Base-by-base conservation (phyloP, 2,888 invertebrate genomes). In the Trichacis sp. region DNA sequence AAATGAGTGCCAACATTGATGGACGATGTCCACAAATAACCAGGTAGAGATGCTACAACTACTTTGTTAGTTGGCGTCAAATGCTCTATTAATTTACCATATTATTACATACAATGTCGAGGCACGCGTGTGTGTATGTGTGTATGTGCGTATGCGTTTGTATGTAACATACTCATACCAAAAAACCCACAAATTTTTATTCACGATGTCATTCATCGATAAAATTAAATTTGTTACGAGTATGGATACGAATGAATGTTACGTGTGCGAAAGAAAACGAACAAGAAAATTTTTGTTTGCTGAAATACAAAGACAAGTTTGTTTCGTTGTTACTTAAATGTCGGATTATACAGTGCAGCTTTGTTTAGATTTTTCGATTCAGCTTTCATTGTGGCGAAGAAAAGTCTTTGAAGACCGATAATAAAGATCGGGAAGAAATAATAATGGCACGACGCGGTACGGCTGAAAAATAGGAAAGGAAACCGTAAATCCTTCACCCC, bases 31-130 rank as follows among this genome's bases (percentile, higher is more conserved):
- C 40, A 42, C 52, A 57, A 43, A 65, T 49, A 66, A 72, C 56
- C 70, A 72, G 74, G 75, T 73, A 75, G 75, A 75, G 60, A 74
- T 73, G 70, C 65, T 55, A 63, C 68, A 68, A 64, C 68, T 71
- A 69, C 64, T 69, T 66, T 73, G 68, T 73, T 73, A 73, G 70
- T 69, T 71, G 59, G 64, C 57, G 52, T 49, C 48, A 60, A 57
- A 48, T 47, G 59, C 50, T 38, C 48, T 36, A 45, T 54, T 46
- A 38, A 49, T 36, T 30, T 33, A 40, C 14, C 40, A 15, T 38
- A 36, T 49, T 48, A 48, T 17, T 52, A 15, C 24, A 42, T 14
- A 51, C 18, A 47, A 50, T 40, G 30, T 51, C 24, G 20, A 40
- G 24, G 51, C 42, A 51, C 42, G 47, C 53, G 50, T 47, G 43